Base-by-base conservation (phyloP, 2,113 vertebrate species). In the Cercocebus atys region DNA sequence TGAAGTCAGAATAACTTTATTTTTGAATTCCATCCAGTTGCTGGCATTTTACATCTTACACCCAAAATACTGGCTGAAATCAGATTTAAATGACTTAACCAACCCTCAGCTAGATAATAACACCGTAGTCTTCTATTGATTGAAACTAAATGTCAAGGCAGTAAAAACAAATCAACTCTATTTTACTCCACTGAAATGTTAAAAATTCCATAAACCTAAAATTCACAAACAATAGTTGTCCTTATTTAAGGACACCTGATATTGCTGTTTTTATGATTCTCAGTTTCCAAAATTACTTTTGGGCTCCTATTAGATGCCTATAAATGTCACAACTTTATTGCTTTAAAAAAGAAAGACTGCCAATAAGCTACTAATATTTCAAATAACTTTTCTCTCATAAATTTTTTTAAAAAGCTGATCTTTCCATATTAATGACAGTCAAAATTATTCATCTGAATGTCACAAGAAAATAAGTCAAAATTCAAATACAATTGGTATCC, bases 91-190 rank as follows among this genome's bases (percentile, higher is more conserved):
- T 93, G 38, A 52, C 55, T 79, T 92, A 86, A 35, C 13, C 87
- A 83, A 95, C 68, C 32, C 47, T 85, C 84, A 86, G 23, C 45
- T 68, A 22, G 52, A 72, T 78, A 80, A 95, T 43, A 73, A 52
- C 4, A 9, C 27, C 2, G 18, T 80, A 6, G 40, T 96, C 70
- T 95, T 79, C n/a, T 78, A 35, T 55, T 93, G 92, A 96, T 47
- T 92, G 72, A 97, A 97, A 97, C 35, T 95, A 96, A 97, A 98
- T 97, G 91, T 97, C 96, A 97, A 90, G 11, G 72, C 92, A 79
- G 84, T 97, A 90, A 97, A 80, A 92, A 38, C 43, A 32, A 90
- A 40, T 91, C 47, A 95, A 92, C 12, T 97, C 94, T 92, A 14
- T 68, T 96, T 98, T 40, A 59, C 22, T 94, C 35, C 27, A 52